Evolutionary conservation across 2,113 vertebrate species (phyloP).

Genomic region (Anolis sagrei): DNA sequence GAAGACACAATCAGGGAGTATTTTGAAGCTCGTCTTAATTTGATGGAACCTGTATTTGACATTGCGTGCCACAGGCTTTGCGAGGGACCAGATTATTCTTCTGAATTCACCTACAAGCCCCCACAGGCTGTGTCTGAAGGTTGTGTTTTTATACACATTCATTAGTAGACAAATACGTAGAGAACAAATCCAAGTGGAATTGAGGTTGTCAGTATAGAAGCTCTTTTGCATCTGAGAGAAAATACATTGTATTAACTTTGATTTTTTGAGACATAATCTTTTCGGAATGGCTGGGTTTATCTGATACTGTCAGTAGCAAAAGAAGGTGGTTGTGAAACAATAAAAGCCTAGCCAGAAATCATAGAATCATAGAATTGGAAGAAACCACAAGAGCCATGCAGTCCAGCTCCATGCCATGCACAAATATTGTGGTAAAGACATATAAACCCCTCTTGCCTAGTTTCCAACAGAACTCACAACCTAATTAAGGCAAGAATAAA

Average conservation of each 20-base stretch:
- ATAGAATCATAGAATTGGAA: neutral
- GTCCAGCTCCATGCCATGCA: too few relatives aligned
- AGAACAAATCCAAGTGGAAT: neutral
- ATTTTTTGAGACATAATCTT: neutral
- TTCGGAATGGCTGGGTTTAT: neutral
- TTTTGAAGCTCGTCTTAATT: slow-evolving; percentile 88
- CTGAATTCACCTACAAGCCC: slow-evolving; percentile 89
- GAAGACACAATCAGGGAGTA: slow-evolving; percentile 91
- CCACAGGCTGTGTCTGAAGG: slow-evolving; percentile 87
- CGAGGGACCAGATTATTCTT: slow-evolving; percentile 92
- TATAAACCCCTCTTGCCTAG: too few relatives aligned
- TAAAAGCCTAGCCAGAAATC: neutral
- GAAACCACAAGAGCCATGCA: too few relatives aligned
- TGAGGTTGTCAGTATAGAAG: neutral
- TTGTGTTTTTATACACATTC: slow-evolving; percentile 57
- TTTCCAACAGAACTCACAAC: too few relatives aligned
- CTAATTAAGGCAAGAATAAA: too few relatives aligned
- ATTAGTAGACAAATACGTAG: neutral
- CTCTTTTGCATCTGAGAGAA: neutral
- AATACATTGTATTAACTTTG: too few relatives aligned
- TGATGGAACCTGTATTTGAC: slow-evolving; percentile 92
- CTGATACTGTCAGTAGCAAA: neutral
- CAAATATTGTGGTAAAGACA: too few relatives aligned
- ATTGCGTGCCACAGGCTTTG: slow-evolving; percentile 93
- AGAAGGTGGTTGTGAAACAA: neutral